phyloP scores from a whole-genome alignment of 2,113 vertebrate genomes.

The Daphoenositta chrysoptera region DNA sequence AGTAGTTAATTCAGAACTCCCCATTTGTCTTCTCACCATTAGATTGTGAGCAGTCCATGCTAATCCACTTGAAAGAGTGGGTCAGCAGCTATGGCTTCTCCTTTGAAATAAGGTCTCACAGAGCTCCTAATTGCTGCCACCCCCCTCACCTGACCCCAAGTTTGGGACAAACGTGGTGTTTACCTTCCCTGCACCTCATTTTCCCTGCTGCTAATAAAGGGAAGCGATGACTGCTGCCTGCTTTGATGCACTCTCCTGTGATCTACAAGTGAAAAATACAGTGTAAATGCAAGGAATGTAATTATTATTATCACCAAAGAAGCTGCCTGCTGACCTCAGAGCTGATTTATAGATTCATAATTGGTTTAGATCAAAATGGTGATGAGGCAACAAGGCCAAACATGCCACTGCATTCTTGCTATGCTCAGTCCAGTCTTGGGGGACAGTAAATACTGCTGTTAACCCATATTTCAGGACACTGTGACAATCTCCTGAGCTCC shows the following conservation, averaged over 20 bases:
- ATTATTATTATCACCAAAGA: slow-evolving; percentile 36
- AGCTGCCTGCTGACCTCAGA: not conserved
- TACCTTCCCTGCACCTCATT: not conserved
- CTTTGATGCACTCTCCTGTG: slow-evolving; percentile 38
- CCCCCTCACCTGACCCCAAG: not conserved
- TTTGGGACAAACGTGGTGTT: not conserved
- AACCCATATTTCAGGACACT: not conserved
- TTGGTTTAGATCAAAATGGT: not conserved
- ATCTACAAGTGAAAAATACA: slow-evolving; percentile 14
- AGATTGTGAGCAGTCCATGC: not conserved
- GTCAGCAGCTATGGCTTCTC: not conserved
- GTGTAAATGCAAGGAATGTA: slow-evolving; percentile 2
- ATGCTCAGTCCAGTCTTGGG: not conserved
- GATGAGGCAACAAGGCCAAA: not conserved
- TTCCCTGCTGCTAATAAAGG: not conserved
- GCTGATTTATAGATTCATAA: slow-evolving; percentile 33
- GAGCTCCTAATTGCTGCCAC: not conserved
- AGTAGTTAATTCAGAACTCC: not conserved
- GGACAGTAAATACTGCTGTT: not conserved
- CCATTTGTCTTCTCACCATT: not conserved
- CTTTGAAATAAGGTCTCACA: not conserved
- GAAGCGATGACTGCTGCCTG: not conserved
- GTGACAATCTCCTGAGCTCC: not conserved
- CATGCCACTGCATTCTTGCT: not conserved
- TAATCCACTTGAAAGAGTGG: not conserved